A percentile compares a stretch with the other conserved stretches of the same genome.
Evolutionary conservation across 1,140 invertebrate species (phyloP).

Genomic region (Neodiprion virginianus): DNA sequence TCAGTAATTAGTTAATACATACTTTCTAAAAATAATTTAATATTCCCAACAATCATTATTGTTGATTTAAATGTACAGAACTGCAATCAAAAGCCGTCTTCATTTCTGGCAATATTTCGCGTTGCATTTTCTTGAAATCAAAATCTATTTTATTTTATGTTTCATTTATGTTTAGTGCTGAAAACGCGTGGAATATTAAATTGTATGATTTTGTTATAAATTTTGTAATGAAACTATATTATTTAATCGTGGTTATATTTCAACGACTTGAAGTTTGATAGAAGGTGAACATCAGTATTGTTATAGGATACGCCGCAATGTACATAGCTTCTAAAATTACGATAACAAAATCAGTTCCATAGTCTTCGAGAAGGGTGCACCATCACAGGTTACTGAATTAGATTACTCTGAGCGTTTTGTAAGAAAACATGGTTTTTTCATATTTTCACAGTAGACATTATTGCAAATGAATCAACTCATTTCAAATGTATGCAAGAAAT

Average conservation of each 20-base stretch:
- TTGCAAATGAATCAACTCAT: too few relatives aligned
- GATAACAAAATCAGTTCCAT: neutral
- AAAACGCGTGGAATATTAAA: slow-evolving; percentile 5
- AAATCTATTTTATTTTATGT: slow-evolving; percentile 8
- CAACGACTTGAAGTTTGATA: neutral
- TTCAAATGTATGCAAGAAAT: too few relatives aligned
- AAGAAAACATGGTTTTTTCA: too few relatives aligned
- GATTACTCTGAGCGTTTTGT: too few relatives aligned
- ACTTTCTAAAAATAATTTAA: neutral
- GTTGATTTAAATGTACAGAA: slow-evolving; percentile 3
- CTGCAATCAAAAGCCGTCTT: neutral
- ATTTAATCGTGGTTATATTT: neutral
- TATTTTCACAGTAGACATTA: too few relatives aligned
- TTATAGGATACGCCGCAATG: slow-evolving; percentile 1
- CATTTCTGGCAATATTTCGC: neutral
- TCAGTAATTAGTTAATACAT: neutral
- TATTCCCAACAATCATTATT: neutral
- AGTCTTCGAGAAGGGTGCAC: neutral
- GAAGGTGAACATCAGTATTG: slow-evolving; percentile 7
- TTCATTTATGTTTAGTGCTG: neutral
- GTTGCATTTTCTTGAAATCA: slow-evolving; percentile 1
- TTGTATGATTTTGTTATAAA: neutral
- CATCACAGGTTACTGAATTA: too few relatives aligned
- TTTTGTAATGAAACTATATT: neutral
- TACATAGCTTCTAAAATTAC: neutral